A percentile compares a stretch with the other conserved stretches of the same genome.
Conservation (phyloP, 2,113 vertebrate species). For the Lipotes vexillifer region DNA sequence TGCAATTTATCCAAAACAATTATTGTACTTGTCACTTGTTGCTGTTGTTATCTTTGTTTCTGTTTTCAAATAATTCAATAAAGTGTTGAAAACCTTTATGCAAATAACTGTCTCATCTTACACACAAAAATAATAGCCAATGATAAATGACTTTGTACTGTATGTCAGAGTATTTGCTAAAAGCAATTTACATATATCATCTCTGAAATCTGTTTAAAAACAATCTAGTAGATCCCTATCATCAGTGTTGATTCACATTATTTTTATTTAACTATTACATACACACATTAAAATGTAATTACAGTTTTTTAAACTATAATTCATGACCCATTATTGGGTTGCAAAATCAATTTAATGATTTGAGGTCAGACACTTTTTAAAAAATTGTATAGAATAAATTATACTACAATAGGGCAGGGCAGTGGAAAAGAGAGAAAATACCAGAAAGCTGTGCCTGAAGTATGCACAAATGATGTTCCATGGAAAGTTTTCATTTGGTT, state of each 20-base stretch:
- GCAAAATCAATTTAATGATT: background rate
- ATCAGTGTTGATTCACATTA: background rate
- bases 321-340: background rate
- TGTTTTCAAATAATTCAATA: background rate
- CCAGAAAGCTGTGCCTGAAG: background rate
- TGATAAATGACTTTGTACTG: background rate
- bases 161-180: background rate
- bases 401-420: background rate
- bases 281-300: background rate
- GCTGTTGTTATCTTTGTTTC: background rate
- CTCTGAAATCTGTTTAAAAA: background rate
- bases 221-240: background rate
- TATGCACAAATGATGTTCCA: background rate
- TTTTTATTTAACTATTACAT: background rate
- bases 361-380: background rate
- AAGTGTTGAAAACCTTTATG: background rate
- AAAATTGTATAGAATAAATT: background rate
- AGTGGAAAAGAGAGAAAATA: background rate
- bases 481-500: background rate
- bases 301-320: background rate
- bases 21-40: background rate
- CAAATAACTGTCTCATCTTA: background rate
- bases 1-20: background rate
- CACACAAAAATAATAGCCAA: background rate
- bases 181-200: background rate